Evolutionary conservation across 92 coral and sea anemone genomes (phyloP).

Genomic region (Metridium senile): DNA sequence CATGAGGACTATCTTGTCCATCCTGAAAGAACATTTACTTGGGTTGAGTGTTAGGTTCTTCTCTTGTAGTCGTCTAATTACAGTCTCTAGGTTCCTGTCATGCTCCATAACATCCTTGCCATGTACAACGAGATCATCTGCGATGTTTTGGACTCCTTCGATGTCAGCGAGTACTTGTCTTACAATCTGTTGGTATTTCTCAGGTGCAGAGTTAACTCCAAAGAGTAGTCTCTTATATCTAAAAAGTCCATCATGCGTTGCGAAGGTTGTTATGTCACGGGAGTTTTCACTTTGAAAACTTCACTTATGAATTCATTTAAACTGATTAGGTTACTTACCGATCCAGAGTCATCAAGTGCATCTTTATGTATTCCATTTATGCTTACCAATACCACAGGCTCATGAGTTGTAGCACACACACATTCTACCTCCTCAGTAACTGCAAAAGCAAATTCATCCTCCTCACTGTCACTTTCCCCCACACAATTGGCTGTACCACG

Average conservation of each 20-base stretch:
- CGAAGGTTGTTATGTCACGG: slow-evolving; percentile 52
- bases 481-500: slow-evolving; percentile 27
- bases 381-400: slow-evolving; percentile 57
- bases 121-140: slow-evolving; percentile 40
- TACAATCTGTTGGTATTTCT: slow-evolving; percentile 52
- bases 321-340: slow-evolving; percentile 63
- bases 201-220: slow-evolving; percentile 48
- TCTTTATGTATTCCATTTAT: slow-evolving; percentile 51
- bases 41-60: slow-evolving; percentile 53
- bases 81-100: slow-evolving; percentile 32
- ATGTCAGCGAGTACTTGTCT: slow-evolving; percentile 33
- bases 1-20: slow-evolving; percentile 59
- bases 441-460: slow-evolving; percentile 18
- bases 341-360: slow-evolving; percentile 58
- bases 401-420: slow-evolving; percentile 20
- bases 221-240: slow-evolving; percentile 35
- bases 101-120: slow-evolving; percentile 35
- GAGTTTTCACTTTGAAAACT: no score
- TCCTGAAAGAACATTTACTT: slow-evolving; percentile 53
- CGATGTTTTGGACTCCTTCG: slow-evolving; percentile 34
- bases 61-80: slow-evolving; percentile 43
- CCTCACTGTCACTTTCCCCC: neutral
- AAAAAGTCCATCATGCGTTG: slow-evolving; percentile 39
- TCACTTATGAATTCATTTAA: no score
- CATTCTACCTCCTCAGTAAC: slow-evolving; percentile 6